Evolutionary conservation across 1,140 invertebrate species (phyloP).

Genomic region (Agrilus planipennis): DNA sequence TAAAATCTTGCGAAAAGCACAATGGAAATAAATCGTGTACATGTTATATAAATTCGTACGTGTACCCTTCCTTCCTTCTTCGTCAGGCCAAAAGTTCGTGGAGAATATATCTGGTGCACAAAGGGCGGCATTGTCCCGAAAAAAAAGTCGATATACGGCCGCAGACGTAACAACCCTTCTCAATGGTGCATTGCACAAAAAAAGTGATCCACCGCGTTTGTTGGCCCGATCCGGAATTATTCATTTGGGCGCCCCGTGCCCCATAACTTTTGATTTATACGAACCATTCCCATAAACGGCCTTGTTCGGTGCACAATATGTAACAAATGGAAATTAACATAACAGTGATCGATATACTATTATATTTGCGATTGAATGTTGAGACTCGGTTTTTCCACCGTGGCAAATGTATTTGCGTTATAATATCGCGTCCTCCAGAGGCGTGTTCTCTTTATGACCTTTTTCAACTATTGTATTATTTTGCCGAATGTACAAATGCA

Average conservation of each 20-base stretch:
- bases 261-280: conserved; percentile 21
- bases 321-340: conserved; percentile 22
- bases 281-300: conserved; percentile 21
- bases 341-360: conserved; percentile 25
- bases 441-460: no score
- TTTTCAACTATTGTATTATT: no score
- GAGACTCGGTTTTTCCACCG: no score
- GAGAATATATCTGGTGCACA: conserved; percentile 5
- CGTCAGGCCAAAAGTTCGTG: conserved; percentile 5
- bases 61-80: conserved; percentile 8
- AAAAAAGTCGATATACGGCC: conserved; percentile 15
- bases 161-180: conserved; percentile 19
- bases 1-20: conserved; percentile 10
- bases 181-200: conserved; percentile 14
- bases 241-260: conserved; percentile 21
- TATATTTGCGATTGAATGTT: conserved; percentile 26
- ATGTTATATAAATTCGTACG: conserved; percentile 18
- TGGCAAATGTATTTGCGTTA: no score
- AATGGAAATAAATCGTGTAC: conserved; percentile 18
- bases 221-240: conserved; percentile 19
- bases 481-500: no score
- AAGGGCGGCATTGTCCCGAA: conserved; percentile 14
- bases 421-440: no score
- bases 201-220: no score
- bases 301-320: conserved; percentile 16